A percentile compares a stretch with the other conserved stretches of the same genome.
Evolutionary conservation across 2,888 invertebrate species (phyloP).

Genomic region (Panorpa germanica): DNA sequence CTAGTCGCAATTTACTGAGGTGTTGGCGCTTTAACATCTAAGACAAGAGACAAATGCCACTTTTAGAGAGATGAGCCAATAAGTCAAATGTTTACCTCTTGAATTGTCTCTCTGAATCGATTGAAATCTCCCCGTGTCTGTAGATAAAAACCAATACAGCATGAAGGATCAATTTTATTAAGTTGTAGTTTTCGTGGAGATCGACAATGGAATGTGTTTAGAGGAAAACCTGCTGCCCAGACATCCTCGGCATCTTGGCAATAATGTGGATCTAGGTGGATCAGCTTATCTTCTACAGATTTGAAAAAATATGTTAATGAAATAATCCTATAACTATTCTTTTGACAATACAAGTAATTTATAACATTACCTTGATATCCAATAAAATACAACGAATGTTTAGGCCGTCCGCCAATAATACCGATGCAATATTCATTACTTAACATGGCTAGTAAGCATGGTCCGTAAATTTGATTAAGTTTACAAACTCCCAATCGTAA

Average conservation of each 20-base stretch:
- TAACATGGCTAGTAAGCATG: constrained; percentile 62
- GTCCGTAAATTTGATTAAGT: constrained; percentile 67
- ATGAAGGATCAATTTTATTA: constrained; percentile 80
- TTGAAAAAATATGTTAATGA: not conserved
- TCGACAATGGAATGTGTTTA: constrained; percentile 67
- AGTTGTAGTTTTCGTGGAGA: constrained; percentile 72
- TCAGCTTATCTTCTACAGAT: constrained; percentile 62
- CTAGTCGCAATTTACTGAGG: no score
- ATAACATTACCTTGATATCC: constrained; percentile 56
- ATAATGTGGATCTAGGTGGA: constrained; percentile 87
- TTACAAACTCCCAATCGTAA: constrained; percentile 74
- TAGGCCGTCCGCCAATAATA: constrained; percentile 82
- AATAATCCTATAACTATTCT: not conserved
- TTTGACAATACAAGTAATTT: constrained; percentile 3
- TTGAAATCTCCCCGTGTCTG: constrained; percentile 56
- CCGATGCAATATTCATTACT: constrained; percentile 73
- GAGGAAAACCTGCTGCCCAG: constrained; percentile 55
- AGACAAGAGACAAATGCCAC: constrained; percentile 7
- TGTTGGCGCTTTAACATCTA: no score
- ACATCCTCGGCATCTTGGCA: constrained; percentile 84
- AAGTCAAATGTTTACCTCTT: constrained; percentile 32
- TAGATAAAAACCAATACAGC: constrained; percentile 81
- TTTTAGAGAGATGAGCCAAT: constrained; percentile 3
- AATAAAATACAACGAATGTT: constrained; percentile 84
- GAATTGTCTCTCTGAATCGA: constrained; percentile 48